Evolutionary conservation across 2,888 invertebrate genomes (phyloP).

Genomic region (Drosophila recens): DNA sequence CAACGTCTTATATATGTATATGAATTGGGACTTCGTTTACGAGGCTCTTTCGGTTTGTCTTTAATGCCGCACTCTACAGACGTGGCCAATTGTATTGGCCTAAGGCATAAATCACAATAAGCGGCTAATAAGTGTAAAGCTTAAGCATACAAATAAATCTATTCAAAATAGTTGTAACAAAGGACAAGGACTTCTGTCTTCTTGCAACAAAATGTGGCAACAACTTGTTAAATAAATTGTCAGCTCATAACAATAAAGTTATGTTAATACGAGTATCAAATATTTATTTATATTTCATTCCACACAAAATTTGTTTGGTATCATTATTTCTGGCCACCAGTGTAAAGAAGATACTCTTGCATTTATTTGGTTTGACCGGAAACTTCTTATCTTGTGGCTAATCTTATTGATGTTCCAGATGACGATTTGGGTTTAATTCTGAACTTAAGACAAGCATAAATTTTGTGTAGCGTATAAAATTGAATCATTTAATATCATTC

Average conservation of each 20-base stretch:
- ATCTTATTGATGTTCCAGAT: slow-evolving; percentile 79
- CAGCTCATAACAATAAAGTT: neutral
- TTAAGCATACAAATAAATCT: neutral
- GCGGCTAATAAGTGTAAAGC: slow-evolving; percentile 1
- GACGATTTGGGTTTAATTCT: slow-evolving; percentile 68
- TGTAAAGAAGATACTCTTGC: slow-evolving; percentile 53
- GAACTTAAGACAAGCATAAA: slow-evolving; percentile 65
- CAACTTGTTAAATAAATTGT: neutral
- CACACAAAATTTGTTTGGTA: neutral
- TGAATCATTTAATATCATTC: slow-evolving; percentile 72
- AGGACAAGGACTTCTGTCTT: neutral
- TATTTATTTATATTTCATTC: neutral
- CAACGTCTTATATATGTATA: slow-evolving; percentile 31
- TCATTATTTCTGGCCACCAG: slow-evolving; percentile 25
- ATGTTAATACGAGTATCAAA: neutral
- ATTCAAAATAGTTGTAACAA: neutral
- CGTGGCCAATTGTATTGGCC: slow-evolving; percentile 26
- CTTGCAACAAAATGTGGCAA: slow-evolving; percentile 2
- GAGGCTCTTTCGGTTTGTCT: slow-evolving; percentile 60
- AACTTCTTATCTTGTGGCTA: slow-evolving; percentile 81
- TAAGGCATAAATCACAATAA: slow-evolving; percentile 6
- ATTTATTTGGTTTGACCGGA: slow-evolving; percentile 78
- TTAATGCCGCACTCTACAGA: slow-evolving; percentile 65
- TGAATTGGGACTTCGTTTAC: slow-evolving; percentile 62
- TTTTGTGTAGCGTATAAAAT: slow-evolving; percentile 61